Percentiles rank a stretch among this genome's conserved stretches.
These are phyloP conservation scores for Rotaria magnacalcarata DNA, from an alignment of 2,888 invertebrate genomes.

Conservation along the genomic window DNA sequence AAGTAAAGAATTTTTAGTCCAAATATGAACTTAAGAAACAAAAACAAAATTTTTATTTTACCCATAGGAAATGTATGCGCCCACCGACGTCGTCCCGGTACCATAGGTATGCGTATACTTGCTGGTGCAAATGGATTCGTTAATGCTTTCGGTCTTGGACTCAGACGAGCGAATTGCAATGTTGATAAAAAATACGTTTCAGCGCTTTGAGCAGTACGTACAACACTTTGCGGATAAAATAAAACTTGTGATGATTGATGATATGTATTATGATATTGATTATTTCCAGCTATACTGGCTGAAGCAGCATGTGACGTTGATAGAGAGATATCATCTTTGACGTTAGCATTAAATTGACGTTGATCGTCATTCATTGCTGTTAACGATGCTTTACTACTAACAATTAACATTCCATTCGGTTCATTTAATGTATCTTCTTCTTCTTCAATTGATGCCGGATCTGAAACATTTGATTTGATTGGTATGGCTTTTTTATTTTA, in stretches of 20 bases:
- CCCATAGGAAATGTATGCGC: slow-evolving; percentile 95
- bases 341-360: not conserved
- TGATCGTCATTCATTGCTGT: not conserved
- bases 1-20: no score
- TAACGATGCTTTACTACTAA: not conserved
- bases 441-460: not conserved
- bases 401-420: not conserved
- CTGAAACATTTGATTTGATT: not conserved
- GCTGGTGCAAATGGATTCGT: slow-evolving; percentile 98
- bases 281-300: not conserved
- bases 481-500: no score
- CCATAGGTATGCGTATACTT: slow-evolving; percentile 87
- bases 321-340: not conserved
- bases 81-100: slow-evolving; percentile 90
- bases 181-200: not conserved
- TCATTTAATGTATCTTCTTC: not conserved
- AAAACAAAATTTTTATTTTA: slow-evolving; percentile 50
- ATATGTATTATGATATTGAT: not conserved
- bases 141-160: slow-evolving; percentile 58
- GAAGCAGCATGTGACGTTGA: not conserved
- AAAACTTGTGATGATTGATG: not conserved
- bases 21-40: no score
- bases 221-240: not conserved
- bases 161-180: not conserved
- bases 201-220: not conserved